Percentiles rank a stretch among this genome's conserved stretches.
Evolutionary conservation across 2,113 vertebrate species (phyloP).

Genomic region (Pseudonaja textilis): DNA sequence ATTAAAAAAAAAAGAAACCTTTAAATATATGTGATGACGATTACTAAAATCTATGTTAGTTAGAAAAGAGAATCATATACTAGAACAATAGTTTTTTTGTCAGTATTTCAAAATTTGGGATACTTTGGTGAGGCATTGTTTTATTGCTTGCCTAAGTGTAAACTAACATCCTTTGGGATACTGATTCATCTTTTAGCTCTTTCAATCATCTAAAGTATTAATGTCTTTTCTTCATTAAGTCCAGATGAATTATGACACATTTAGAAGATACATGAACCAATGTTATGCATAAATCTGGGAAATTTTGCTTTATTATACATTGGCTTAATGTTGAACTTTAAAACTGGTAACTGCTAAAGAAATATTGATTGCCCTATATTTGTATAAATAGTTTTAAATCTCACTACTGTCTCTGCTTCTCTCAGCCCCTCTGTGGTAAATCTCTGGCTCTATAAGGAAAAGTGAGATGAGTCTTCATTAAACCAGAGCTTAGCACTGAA

Average conservation of each 20-base stretch:
- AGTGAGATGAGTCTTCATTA: not conserved
- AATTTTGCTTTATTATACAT: not conserved
- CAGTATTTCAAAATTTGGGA: slow-evolving; percentile 1
- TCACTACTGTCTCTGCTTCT: not conserved
- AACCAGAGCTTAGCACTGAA: not conserved
- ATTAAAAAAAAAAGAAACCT: not conserved
- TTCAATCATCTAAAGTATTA: not conserved
- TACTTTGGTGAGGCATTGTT: slow-evolving; percentile 24
- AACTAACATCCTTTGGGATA: slow-evolving; percentile 8
- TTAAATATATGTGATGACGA: not conserved
- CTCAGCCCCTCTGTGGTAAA: not conserved
- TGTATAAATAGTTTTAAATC: not conserved
- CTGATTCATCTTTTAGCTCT: not conserved
- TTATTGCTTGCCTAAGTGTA: not conserved
- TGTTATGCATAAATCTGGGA: not conserved
- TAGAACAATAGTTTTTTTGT: not conserved
- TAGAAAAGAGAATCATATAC: not conserved
- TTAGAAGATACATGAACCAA: not conserved
- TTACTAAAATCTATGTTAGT: not conserved
- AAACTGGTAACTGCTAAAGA: not conserved
- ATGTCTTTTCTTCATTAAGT: slow-evolving; percentile 2
- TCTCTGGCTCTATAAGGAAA: not conserved
- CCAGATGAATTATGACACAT: not conserved
- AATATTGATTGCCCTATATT: not conserved
- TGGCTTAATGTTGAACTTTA: not conserved